A percentile compares a stretch with the other conserved stretches of the same genome.
These are phyloP conservation scores for Petrolisthes cinctipes DNA, from an alignment of 2,888 invertebrate species.

Conservation along the genomic window DNA sequence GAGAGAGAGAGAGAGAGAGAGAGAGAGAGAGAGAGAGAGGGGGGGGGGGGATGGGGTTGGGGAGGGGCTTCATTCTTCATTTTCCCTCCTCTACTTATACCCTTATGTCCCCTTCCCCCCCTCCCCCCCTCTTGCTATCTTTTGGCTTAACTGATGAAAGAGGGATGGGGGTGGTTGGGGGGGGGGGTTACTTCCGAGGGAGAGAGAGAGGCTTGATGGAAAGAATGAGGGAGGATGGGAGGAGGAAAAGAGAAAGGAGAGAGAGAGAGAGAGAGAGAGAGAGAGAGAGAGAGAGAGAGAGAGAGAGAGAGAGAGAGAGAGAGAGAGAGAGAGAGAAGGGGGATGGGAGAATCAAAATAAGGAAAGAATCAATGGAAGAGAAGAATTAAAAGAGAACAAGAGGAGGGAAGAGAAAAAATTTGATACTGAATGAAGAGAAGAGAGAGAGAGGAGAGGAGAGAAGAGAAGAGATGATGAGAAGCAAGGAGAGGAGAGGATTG, in stretches of 20 bases:
- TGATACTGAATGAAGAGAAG: background rate
- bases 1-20: background rate
- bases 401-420: background rate
- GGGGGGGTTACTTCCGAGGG: background rate
- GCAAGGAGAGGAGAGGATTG: background rate
- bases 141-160: background rate
- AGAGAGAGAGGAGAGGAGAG: background rate
- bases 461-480: background rate
- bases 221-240: background rate
- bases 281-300: constrained; percentile 24
- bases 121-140: too few species aligned
- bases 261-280: constrained; percentile 7
- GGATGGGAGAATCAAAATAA: background rate
- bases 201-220: background rate
- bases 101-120: too few species aligned
- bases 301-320: constrained; percentile 28
- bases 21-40: background rate
- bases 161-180: background rate
- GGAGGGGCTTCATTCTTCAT: too few species aligned
- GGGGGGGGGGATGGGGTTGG: background rate
- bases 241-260: background rate
- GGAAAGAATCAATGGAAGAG: constrained; percentile 21
- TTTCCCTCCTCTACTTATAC: too few species aligned
- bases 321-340: background rate
- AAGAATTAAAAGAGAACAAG: constrained; percentile 1